Conservation (phyloP, 2,888 invertebrate species). For the Synergus umbraculus region DNA sequence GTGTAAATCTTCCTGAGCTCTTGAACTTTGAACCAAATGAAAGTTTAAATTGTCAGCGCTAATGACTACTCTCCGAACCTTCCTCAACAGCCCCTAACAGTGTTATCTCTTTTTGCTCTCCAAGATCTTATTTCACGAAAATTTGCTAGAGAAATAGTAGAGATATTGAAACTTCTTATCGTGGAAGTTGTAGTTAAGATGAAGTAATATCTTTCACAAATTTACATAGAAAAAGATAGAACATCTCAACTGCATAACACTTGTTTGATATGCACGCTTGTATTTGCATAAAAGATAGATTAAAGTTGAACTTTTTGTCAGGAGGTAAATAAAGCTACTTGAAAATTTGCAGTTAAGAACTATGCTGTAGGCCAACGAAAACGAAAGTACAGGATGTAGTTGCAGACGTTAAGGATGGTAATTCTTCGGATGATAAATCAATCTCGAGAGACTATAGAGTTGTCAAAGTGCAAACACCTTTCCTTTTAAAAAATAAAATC, state of each 20-base stretch:
- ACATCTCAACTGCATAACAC: slow-evolving; percentile 13
- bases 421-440: slow-evolving; percentile 19
- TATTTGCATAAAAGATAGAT: background rate
- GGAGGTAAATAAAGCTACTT: background rate
- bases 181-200: background rate
- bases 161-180: background rate
- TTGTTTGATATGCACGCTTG: background rate
- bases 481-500: background rate
- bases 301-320: background rate
- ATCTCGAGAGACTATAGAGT: slow-evolving; percentile 3
- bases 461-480: slow-evolving; percentile 19
- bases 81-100: background rate
- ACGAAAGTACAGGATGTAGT: slow-evolving; percentile 24
- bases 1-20: slow-evolving; percentile 17
- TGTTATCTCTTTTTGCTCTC: background rate
- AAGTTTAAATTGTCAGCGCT: background rate
- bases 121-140: background rate
- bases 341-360: slow-evolving; percentile 25
- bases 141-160: background rate
- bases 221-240: background rate
- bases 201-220: background rate
- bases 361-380: slow-evolving; percentile 27
- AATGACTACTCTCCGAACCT: slow-evolving; percentile 14
- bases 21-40: slow-evolving; percentile 27
- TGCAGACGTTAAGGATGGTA: slow-evolving; percentile 25